Base-by-base conservation (phyloP, 2,888 invertebrate species). In the Branchellion lobata region DNA sequence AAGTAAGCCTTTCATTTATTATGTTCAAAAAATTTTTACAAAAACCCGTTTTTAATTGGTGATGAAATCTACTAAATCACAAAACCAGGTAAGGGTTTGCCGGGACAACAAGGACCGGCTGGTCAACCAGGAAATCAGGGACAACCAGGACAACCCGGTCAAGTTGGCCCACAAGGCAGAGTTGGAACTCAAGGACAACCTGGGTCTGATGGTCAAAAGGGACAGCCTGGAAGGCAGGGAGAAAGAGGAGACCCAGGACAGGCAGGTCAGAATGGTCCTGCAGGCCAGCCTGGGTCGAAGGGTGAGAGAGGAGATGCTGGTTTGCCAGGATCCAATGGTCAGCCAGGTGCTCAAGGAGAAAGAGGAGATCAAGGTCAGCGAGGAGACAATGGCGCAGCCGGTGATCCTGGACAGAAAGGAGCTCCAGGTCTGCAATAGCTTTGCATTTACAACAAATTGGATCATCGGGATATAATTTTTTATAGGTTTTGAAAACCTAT, bases 191-290 rank as follows among this genome's bases (percentile, higher is more conserved):
- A 71, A 33, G 82, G 82, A 80, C 33, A 53, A 34, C 65, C 80
- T 18, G 82, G 82, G 34, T 57, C 78, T 47, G 24, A 61, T 24
- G 82, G 82, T 72, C 68, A 79, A 5, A 18, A 34, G 33, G 82
- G 82, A 21, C 74, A 61, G 33, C 53, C 75, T 29, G 82, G 82
- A 24, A 33, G 57, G 61, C 1, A 79, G 29, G 82, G 82, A 27
- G 80, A 61, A 11, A 0, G 78, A 61, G 83, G 83, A 40, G 71
- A 74, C 65, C 51, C 78, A 61, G 82, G 82, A 33, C 75, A 47
- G 2, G n/a, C 72, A 34, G 81, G 81, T 40, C 79, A 78, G 21
- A 51, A 21, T 68, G 81, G 82, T 24, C 71, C 33, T 27, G 72
- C 81, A 69, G 82, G 82, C 24, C 29, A 65, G 21, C 73, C 40